Conservation (phyloP, 2,888 invertebrate genomes). For the Spodoptera littoralis region DNA sequence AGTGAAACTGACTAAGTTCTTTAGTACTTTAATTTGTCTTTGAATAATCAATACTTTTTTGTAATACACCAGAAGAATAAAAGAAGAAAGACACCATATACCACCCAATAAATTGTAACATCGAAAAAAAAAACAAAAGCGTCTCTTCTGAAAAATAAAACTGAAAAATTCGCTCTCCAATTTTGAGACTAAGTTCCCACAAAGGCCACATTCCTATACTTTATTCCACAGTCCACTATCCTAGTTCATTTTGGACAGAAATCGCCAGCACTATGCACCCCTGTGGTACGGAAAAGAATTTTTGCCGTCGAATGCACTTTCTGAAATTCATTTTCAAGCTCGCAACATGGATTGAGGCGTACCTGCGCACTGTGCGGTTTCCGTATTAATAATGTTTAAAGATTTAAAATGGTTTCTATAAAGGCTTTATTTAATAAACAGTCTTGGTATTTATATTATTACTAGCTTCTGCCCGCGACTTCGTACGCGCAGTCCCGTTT, state of each 20-base stretch:
- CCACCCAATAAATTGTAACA: too few species aligned
- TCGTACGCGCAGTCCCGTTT: too few species aligned
- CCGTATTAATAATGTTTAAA: not conserved
- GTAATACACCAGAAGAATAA: too few species aligned
- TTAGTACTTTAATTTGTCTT: too few species aligned
- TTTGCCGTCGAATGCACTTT: constrained; percentile 48
- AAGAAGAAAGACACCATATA: too few species aligned
- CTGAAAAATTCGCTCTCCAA: not conserved
- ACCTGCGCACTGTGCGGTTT: constrained; percentile 6
- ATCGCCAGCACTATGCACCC: constrained; percentile 35
- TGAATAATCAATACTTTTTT: too few species aligned
- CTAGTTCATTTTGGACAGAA: constrained; percentile 37
- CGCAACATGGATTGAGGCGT: constrained; percentile 1
- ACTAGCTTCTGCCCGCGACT: too few species aligned
- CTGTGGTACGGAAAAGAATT: constrained; percentile 28
- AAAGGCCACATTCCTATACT: constrained; percentile 26
- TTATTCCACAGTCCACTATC: constrained; percentile 16
- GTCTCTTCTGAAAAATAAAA: not conserved
- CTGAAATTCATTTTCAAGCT: constrained; percentile 34
- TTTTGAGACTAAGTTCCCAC: constrained; percentile 5
- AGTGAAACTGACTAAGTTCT: too few species aligned
- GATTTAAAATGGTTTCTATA: too few species aligned
- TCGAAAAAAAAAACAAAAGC: not conserved
- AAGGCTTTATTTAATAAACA: too few species aligned
- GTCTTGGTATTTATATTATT: too few species aligned